Evolutionary conservation across 2,113 vertebrate genomes (phyloP), one percentile per base, ranked within the genome.

Genomic region (Lophius piscatorius): DNA sequence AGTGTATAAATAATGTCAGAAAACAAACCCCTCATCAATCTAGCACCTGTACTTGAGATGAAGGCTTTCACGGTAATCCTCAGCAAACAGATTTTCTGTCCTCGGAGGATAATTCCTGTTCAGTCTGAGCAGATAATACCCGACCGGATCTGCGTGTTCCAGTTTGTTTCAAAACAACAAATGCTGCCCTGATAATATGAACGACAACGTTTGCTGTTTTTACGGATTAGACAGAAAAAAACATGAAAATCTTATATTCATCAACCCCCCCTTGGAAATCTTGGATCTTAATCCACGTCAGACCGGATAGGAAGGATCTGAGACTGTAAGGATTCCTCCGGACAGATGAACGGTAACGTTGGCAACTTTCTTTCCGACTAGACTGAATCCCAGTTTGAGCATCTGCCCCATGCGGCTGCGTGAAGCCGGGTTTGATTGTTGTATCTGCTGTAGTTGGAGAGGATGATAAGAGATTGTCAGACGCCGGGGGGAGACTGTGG

Each of bases 401-500:
- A 44, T 40, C 24, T 45, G 20, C 35, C 24, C 58, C 49, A 29
- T 34, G 55, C 31, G 29, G 28, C 36, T 45, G 18, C 14, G 42
- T 55, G 45, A 16, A 41, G 57, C 26, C 2, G 3, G n/a, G 31
- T 47, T 63, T 74, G 52, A 70, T 57, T 74, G 67, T 26, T 40
- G 51, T 58, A 65, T 68, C 22, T 60, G 55, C 26, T 34, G 41
- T 17, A 54, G 61, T 83, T 66, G 18, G 48, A 70, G 35, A 59
- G 44, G 45, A 63, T 50, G 66, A 54, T 52, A 57, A 48, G 48
- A 35, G 48, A 63, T 74, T 64, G 42, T 70, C 76, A 57, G 42
- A 55, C 63, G 66, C 55, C 22, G 4, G 51, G 40, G 75, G 49
- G n/a, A 75, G 64, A 72, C 68, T 63, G 59, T 69, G 46, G n/a